Evolutionary conservation across 2,888 invertebrate species (phyloP), one percentile per base, ranked within the genome.

Genomic region (Nomada fucata): DNA sequence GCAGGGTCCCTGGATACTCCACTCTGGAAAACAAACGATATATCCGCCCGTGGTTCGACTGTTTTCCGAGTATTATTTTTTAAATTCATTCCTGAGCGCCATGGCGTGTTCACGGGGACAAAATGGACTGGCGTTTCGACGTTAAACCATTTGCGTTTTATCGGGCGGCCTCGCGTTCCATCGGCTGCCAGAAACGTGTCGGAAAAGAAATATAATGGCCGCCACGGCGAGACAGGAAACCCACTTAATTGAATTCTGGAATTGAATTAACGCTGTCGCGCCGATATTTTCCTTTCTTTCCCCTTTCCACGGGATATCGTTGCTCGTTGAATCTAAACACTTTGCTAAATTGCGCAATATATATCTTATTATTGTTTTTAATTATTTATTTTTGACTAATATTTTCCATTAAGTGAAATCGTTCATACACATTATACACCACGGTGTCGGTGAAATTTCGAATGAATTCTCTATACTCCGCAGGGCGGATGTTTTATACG

Each of bases 1-100:
- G 86, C 88, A 88, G 87, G 72, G 60, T 57, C 70, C 73, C 57
- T 50, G 83, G 73, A 77, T 77, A 75, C 78, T 85, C 76, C 65
- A 82, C 81, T 69, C 47, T 61, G 60, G 86, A 71, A 83, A 88
- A 88, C 88, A 88, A 88, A 88, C 88, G 88, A 74, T 82, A 84
- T 80, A 86, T 60, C 75, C 75, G 75, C 55, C 52, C 36, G 42
- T 64, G 65, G 76, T 70, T 57, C 71, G 55, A 57, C 55, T 79
- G 76, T 81, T 79, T 59, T 36, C 44, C 69, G 2, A 57, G 60
- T 60, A 81, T 79, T 87, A 85, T 85, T 86, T 83, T 79, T 86
- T 85, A 64, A 74, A 80, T 80, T 71, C 65, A 73, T 77, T 82
- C 61, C 64, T 10, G 53, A 36, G 42, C 64, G 20, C 15, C n/a